A percentile compares a stretch with the other conserved stretches of the same genome.
These are phyloP conservation scores for Rugalucina vietnamica DNA, from an alignment of 2,888 invertebrate genomes.

Conservation along the genomic window DNA sequence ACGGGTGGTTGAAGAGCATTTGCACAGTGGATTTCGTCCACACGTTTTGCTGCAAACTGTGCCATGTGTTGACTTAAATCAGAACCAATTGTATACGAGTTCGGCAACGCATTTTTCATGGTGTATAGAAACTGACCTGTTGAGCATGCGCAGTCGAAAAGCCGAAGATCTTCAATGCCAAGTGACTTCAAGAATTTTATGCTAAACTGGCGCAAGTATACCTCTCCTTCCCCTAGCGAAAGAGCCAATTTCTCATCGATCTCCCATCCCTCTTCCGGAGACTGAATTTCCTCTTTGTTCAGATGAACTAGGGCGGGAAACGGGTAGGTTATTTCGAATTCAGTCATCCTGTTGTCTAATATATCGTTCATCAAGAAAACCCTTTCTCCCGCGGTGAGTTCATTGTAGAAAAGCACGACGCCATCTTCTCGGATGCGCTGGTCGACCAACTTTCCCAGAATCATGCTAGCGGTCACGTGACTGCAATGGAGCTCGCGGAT, in stretches of 20 bases:
- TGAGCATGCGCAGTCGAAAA: slow-evolving; percentile 71
- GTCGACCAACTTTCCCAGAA: slow-evolving; percentile 65
- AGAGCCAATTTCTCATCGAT: slow-evolving; percentile 64
- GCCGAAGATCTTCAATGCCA: slow-evolving; percentile 48
- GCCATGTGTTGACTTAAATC: slow-evolving; percentile 70
- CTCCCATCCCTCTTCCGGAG: slow-evolving; percentile 68
- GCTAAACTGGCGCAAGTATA: slow-evolving; percentile 63
- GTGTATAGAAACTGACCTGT: slow-evolving; percentile 71
- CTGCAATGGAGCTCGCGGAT: slow-evolving; percentile 70
- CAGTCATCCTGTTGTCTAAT: slow-evolving; percentile 49
- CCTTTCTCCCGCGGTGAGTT: slow-evolving; percentile 61
- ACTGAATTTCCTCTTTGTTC: slow-evolving; percentile 62
- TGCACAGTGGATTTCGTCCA: slow-evolving; percentile 69
- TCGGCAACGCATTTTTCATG: slow-evolving; percentile 64
- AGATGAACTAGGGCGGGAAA: slow-evolving; percentile 62
- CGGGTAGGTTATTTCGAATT: slow-evolving; percentile 64
- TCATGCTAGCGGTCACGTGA: slow-evolving; percentile 66
- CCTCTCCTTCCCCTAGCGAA: slow-evolving; percentile 63
- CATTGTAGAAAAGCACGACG: slow-evolving; percentile 60
- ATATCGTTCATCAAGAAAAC: slow-evolving; percentile 61
- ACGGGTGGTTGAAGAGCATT: slow-evolving; percentile 69
- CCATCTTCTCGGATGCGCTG: slow-evolving; percentile 65
- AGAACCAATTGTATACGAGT: slow-evolving; percentile 64
- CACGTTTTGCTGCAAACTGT: slow-evolving; percentile 62
- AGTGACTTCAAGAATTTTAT: slow-evolving; percentile 63